Evolutionary conservation across 92 coral and sea anemone species (phyloP).

Genomic region (Epizoanthus ramosus): DNA sequence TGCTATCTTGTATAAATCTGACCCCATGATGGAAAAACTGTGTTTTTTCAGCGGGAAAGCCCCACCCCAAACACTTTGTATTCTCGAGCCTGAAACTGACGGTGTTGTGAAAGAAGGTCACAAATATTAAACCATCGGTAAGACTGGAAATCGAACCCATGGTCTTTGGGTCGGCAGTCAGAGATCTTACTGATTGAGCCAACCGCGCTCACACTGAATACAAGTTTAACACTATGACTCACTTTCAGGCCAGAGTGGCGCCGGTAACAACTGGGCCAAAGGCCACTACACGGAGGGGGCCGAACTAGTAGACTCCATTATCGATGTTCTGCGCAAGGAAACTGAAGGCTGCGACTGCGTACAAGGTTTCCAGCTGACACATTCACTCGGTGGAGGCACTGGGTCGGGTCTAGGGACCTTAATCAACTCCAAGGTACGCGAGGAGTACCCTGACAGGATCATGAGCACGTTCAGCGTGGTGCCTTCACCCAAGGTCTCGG

Average conservation of each 20-base stretch:
- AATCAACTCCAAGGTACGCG: constrained; percentile 87
- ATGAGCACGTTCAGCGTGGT: constrained; percentile 93
- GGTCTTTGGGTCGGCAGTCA: no score
- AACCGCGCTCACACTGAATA: no score
- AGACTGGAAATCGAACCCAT: no score
- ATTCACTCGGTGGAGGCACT: constrained; percentile 97
- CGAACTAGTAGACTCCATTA: constrained; percentile 86
- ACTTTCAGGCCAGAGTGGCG: constrained; percentile 71
- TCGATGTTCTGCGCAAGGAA: constrained; percentile 86
- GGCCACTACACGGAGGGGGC: constrained; percentile 97
- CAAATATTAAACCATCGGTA: no score
- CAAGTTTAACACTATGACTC: no score
- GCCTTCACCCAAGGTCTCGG: constrained; percentile 94
- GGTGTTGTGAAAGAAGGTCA: no score
- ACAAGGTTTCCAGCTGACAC: constrained; percentile 95
- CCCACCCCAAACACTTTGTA: no score
- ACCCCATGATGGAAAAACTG: no score
- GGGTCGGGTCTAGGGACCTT: constrained; percentile 95
- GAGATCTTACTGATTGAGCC: no score
- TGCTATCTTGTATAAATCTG: no score
- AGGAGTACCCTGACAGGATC: constrained; percentile 92
- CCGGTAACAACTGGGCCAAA: constrained; percentile 93
- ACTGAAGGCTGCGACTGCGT: constrained; percentile 92
- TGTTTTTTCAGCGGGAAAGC: no score
- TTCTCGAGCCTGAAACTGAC: no score